Evolutionary conservation across 2,113 vertebrate genomes (phyloP).

Genomic region (Vulpes vulpes): DNA sequence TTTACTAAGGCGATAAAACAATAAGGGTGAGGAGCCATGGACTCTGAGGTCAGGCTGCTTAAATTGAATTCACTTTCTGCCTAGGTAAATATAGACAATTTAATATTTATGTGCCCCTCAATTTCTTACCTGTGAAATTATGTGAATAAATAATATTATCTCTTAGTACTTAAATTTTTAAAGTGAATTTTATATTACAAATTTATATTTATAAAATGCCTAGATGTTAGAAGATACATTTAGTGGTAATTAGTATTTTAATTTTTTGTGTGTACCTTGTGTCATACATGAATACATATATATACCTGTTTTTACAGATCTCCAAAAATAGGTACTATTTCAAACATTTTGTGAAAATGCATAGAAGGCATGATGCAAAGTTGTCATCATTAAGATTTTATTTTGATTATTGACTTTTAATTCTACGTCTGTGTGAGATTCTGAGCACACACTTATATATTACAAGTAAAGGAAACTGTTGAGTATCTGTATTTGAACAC

Average conservation of each 20-base stretch:
- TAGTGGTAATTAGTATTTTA: neutral
- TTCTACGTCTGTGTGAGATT: neutral
- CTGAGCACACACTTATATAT: neutral
- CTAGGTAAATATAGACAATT: neutral
- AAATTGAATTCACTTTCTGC: neutral
- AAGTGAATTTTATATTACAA: neutral
- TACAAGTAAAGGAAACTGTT: conserved; percentile 16
- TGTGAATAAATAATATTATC: neutral
- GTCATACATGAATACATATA: neutral
- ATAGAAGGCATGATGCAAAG: neutral
- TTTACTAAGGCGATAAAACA: neutral
- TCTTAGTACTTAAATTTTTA: neutral
- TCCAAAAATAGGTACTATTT: neutral
- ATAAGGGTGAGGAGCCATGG: neutral
- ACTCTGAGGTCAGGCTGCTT: neutral
- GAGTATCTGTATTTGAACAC: neutral
- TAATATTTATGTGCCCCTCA: neutral
- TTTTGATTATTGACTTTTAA: neutral
- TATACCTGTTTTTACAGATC: neutral
- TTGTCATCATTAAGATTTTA: neutral
- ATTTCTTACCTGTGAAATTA: neutral
- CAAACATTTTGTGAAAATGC: neutral
- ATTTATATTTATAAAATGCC: neutral
- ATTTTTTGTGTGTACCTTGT: neutral
- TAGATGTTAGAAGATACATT: neutral